Percentiles rank a stretch among this genome's conserved stretches.
These are phyloP conservation scores for Phaedon cochleariae DNA, from an alignment of 2,888 invertebrate genomes.

Conservation along the genomic window DNA sequence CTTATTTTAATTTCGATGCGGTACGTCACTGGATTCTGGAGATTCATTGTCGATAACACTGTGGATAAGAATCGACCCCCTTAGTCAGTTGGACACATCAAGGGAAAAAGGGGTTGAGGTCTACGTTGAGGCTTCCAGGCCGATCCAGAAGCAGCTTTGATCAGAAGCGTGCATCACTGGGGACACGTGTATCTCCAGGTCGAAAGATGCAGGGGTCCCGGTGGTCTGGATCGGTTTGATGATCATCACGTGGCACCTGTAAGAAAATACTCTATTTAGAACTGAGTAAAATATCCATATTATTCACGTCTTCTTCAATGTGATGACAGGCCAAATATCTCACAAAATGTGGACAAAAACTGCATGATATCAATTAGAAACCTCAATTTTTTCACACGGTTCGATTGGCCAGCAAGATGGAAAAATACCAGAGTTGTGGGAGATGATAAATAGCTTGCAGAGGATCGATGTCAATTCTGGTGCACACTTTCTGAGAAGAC, in stretches of 20 bases:
- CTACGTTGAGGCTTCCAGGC: slow-evolving; percentile 39
- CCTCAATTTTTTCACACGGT: no score
- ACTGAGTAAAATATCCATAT: no score
- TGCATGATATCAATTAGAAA: no score
- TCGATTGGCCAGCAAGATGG: no score
- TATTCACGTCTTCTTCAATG: no score
- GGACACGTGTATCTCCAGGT: slow-evolving; percentile 56
- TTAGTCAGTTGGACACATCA: slow-evolving; percentile 51
- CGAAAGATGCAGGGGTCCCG: slow-evolving; percentile 52
- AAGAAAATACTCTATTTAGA: slow-evolving; percentile 20
- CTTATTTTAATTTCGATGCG: slow-evolving; percentile 30
- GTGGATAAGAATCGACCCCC: slow-evolving; percentile 35
- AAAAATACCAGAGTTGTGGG: no score
- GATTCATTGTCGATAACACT: slow-evolving; percentile 11
- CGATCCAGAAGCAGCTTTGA: slow-evolving; percentile 51
- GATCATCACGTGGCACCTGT: slow-evolving; percentile 24
- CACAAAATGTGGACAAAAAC: no score
- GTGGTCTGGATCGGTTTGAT: slow-evolving; percentile 34
- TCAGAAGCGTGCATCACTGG: slow-evolving; percentile 48
- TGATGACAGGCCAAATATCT: no score
- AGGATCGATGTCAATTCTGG: no score
- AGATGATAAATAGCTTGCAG: no score
- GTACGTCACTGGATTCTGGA: slow-evolving; percentile 33
- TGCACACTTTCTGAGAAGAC: no score
- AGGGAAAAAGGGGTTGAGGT: slow-evolving; percentile 39